Base-by-base conservation (phyloP, 2,113 vertebrate species). In the Pimephales promelas region DNA sequence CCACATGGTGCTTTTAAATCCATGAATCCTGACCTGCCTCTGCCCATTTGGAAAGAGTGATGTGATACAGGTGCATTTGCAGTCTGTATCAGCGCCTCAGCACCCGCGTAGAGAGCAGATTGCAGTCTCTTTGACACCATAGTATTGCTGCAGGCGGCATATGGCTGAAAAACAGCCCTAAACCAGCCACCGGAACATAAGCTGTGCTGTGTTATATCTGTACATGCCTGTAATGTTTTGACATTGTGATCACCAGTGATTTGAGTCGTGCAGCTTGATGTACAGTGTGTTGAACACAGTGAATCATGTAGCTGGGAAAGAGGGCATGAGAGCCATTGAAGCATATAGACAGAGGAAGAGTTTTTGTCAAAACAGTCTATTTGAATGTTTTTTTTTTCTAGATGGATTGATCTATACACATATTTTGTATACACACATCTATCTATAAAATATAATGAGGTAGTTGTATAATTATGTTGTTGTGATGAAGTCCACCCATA, bases 21-120 rank as follows among this genome's bases (percentile, higher is more conserved):
- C 79, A 86, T 85, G 86, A 86, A 85, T 85, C 84, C 86, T 57
- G 82, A 61, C 80, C 84, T 88, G 88, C 87, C 89, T 87, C 80
- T 75, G 24, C 84, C 71, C 62, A 85, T 89, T 86, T 6, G 34
- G 59, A 34, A 49, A 73, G 83, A 77, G 85, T 31, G 85, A 83
- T 70, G 88, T 75, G 88, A 84, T 84, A 83, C 82, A 89, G 85
- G 87, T 88, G 26, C 26, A 82, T 71, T 83, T 62, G 59, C 54
- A 81, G 82, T 78, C 75, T 85, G n/a, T 22, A 75, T 74, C 70
- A 86, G 34, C 45, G 26, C 75, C 54, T 36, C 40, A 10, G 61
- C 14, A 49, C 79, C 47, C 74, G 73, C 22, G 71, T 56, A 28
- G 81, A 73, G 81, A 73, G 59, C 76, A 75, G 61, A 83, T 52